A percentile compares a stretch with the other conserved stretches of the same genome.
Evolutionary conservation across 2,797 vertebrate species (phyloP).

Genomic region (Peromyscus attwateri): DNA sequence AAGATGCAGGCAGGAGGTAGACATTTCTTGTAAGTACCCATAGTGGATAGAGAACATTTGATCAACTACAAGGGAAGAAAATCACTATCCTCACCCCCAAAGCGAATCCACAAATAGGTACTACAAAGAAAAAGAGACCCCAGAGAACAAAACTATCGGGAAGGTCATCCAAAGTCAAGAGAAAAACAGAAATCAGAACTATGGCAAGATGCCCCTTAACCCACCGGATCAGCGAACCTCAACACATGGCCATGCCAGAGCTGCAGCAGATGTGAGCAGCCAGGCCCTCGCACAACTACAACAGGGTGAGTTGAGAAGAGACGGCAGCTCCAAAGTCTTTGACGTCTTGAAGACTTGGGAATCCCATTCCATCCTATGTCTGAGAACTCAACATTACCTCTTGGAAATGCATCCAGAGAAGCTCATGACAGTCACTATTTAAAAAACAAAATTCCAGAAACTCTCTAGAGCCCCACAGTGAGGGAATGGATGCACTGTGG

Average conservation of each 20-base stretch:
- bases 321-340: background rate
- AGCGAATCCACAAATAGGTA: background rate
- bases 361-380: background rate
- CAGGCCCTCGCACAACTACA: rapidly evolving
- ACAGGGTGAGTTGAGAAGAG: background rate
- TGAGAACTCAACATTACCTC: background rate
- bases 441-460: slow-evolving; percentile 3
- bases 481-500: background rate
- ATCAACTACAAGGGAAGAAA: background rate
- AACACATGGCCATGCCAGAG: background rate
- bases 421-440: background rate
- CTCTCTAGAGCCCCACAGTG: background rate
- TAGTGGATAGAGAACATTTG: background rate
- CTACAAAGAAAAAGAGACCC: background rate
- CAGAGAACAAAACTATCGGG: background rate
- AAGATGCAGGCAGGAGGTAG: background rate
- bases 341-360: background rate
- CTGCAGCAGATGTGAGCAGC: background rate
- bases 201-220: background rate
- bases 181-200: background rate
- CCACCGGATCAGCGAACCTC: background rate
- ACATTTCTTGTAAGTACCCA: background rate
- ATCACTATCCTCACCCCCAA: background rate
- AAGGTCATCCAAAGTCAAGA: background rate
- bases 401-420: background rate